Evolutionary conservation across 2,113 vertebrate genomes (phyloP).

Genomic region (Amazona guildingii): DNA sequence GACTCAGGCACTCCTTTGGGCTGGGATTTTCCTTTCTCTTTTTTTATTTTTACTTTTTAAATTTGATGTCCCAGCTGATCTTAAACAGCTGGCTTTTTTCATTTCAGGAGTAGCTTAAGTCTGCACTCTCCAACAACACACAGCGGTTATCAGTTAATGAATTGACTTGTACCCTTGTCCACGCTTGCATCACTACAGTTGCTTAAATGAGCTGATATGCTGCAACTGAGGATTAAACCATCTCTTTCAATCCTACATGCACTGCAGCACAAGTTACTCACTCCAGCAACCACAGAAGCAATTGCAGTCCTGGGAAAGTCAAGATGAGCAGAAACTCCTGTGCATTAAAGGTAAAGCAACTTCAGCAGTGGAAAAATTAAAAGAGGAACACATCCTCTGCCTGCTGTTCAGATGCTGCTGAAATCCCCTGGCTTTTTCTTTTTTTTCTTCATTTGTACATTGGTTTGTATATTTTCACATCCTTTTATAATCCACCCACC

Average conservation of each 20-base stretch:
- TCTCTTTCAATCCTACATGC: constrained; percentile 44
- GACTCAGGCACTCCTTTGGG: not conserved
- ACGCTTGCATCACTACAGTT: not conserved
- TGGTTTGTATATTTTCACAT: not conserved
- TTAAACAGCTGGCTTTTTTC: constrained; percentile 30
- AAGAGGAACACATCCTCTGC: not conserved
- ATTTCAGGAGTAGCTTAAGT: constrained; percentile 33
- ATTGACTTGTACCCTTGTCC: constrained; percentile 52
- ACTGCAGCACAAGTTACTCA: constrained; percentile 46
- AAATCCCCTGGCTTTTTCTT: not conserved
- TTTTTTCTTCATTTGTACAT: not conserved
- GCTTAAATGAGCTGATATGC: constrained; percentile 45
- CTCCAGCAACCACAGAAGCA: not conserved
- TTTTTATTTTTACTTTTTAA: not conserved
- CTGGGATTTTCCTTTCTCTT: not conserved
- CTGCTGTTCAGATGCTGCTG: not conserved
- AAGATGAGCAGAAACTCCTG: constrained; percentile 20
- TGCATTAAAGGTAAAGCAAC: constrained; percentile 18
- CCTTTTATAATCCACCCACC: not conserved
- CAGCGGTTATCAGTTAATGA: constrained; percentile 66
- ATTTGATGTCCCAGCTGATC: constrained; percentile 48
- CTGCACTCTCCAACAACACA: not conserved
- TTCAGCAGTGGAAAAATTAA: not conserved
- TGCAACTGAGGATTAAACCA: constrained; percentile 42
- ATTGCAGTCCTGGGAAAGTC: constrained; percentile 25